phyloP scores from a whole-genome alignment of 2,888 invertebrate genomes.

The Leptura quadrifasciata region DNA sequence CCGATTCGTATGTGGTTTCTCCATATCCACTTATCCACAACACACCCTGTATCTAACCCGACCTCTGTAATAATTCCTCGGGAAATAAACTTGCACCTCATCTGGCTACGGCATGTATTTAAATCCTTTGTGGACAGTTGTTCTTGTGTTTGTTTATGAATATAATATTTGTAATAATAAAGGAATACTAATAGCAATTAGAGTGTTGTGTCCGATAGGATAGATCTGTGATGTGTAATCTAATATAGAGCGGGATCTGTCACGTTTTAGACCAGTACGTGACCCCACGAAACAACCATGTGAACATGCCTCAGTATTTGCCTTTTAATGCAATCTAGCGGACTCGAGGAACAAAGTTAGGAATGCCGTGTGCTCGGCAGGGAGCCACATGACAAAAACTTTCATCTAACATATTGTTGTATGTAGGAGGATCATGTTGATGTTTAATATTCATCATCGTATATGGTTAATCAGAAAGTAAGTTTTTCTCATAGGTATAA shows the following conservation, averaged over 20 bases:
- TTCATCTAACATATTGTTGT: not conserved
- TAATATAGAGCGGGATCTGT: conserved; percentile 73
- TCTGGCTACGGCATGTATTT: not conserved
- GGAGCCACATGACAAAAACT: conserved; percentile 3
- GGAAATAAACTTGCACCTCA: conserved; percentile 1
- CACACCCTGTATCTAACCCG: conserved; percentile 3
- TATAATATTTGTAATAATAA: conserved; percentile 56
- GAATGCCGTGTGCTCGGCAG: conserved; percentile 35
- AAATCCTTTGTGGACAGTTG: conserved; percentile 46
- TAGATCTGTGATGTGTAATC: conserved; percentile 70
- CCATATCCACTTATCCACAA: too few species aligned
- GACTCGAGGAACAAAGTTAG: conserved; percentile 47
- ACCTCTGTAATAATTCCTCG: not conserved
- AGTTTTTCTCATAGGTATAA: too few species aligned
- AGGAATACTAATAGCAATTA: conserved; percentile 63
- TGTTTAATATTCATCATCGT: too few species aligned
- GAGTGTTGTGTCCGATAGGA: conserved; percentile 61
- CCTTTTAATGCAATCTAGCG: conserved; percentile 63
- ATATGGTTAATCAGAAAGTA: too few species aligned
- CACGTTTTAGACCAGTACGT: conserved; percentile 73
- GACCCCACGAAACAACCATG: conserved; percentile 71
- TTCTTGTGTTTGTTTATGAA: conserved; percentile 51
- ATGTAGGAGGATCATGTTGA: not conserved
- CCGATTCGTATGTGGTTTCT: too few species aligned
- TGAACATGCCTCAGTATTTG: conserved; percentile 70